phyloP scores from a whole-genome alignment of 2,113 vertebrate species.

The Leptobrachium ailaonicum region DNA sequence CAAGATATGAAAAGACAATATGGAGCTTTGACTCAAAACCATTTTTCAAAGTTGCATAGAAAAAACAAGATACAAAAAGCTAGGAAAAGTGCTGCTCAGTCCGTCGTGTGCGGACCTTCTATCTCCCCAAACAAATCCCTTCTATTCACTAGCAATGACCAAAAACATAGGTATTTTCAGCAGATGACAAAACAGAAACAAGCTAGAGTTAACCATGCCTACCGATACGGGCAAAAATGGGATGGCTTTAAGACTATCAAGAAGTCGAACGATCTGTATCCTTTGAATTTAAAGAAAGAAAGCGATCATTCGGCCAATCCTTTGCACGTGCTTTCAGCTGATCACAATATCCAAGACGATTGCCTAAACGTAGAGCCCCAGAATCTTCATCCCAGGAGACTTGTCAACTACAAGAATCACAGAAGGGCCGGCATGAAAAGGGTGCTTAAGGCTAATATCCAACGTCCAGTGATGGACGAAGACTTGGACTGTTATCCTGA shows the following conservation, averaged over 20 bases:
- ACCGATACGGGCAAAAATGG: conserved; percentile 72
- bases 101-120: conserved; percentile 68
- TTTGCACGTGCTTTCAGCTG: conserved; percentile 70
- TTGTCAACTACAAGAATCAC: conserved; percentile 67
- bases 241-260: conserved; percentile 68
- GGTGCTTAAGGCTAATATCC: conserved; percentile 68
- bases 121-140: conserved; percentile 70
- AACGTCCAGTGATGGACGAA: conserved; percentile 70
- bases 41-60: conserved; percentile 80
- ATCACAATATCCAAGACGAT: conserved; percentile 71
- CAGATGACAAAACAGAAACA: conserved; percentile 75
- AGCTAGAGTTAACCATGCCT: conserved; percentile 71
- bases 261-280: conserved; percentile 71
- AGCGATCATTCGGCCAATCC: conserved; percentile 67
- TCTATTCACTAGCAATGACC: conserved; percentile 74
- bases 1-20: conserved; percentile 73
- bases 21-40: conserved; percentile 68
- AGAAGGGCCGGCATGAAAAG: conserved; percentile 70
- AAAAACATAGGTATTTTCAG: conserved; percentile 77
- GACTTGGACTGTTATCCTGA: conserved; percentile 80
- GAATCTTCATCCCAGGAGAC: conserved; percentile 64
- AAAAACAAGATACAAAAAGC: conserved; percentile 80
- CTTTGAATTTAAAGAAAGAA: conserved; percentile 76
- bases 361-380: conserved; percentile 71
- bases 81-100: conserved; percentile 74